Percentiles rank a stretch among this genome's conserved stretches.
Evolutionary conservation across 2,797 vertebrate species (phyloP).

Genomic region (Myotis vivesi): DNA sequence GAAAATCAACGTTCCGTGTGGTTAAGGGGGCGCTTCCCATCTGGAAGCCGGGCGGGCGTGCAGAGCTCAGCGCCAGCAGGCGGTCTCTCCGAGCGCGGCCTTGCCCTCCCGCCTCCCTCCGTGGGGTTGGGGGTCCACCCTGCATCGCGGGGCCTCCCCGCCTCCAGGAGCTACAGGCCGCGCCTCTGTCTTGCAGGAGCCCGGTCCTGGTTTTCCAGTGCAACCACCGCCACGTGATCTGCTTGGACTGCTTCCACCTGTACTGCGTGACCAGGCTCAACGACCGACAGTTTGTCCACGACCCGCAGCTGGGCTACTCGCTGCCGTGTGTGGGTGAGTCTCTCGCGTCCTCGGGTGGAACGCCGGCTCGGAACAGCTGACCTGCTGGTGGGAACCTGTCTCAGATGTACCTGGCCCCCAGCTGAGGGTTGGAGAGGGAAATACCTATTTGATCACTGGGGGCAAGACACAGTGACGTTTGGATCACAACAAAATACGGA

Average conservation of each 20-base stretch:
- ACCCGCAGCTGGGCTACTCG: constrained; percentile 90
- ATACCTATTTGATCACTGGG: not conserved
- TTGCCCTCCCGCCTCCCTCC: too few relatives aligned
- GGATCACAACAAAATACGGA: not conserved
- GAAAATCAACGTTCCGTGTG: fast-evolving
- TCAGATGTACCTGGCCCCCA: not conserved
- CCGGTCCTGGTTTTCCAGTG: constrained; percentile 93
- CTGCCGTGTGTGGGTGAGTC: constrained; percentile 92
- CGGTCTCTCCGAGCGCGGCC: fast-evolving
- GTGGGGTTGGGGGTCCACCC: too few relatives aligned
- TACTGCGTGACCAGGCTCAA: constrained; percentile 92
- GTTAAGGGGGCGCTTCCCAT: fast-evolving
- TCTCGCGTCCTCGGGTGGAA: not conserved
- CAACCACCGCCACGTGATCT: constrained; percentile 90
- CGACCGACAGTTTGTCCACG: constrained; percentile 89
- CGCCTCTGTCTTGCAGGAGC: constrained; percentile 81
- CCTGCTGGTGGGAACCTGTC: not conserved
- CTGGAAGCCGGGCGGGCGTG: fast-evolving
- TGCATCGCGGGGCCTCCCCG: too few relatives aligned
- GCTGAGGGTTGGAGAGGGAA: not conserved
- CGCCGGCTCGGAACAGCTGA: not conserved
- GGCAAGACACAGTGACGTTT: not conserved
- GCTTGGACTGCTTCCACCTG: constrained; percentile 92
- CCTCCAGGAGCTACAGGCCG: too few relatives aligned
- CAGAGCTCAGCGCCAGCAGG: fast-evolving